These are phyloP conservation scores for Tipula confusa DNA, from an alignment of 2,888 invertebrate genomes.

Conservation along the genomic window DNA sequence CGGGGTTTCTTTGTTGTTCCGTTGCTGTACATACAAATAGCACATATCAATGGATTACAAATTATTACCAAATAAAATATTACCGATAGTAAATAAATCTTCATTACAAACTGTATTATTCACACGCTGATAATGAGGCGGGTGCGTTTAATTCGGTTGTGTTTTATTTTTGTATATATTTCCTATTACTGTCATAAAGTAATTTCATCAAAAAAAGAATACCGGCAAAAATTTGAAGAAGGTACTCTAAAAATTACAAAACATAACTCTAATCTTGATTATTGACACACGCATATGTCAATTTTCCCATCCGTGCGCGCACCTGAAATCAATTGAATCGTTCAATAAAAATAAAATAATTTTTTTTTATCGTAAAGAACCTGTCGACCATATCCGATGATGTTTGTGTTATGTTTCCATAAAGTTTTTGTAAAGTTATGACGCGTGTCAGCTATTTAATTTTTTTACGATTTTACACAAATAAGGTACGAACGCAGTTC, in stretches of 20 bases:
- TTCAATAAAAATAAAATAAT: not conserved
- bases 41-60: not conserved
- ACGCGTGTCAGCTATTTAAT: not conserved
- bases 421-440: not conserved
- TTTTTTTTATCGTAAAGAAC: not conserved
- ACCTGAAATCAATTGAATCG: constrained; percentile 9
- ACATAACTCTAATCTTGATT: not conserved
- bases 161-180: not conserved
- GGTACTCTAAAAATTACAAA: not conserved
- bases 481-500: not conserved
- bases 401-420: not conserved
- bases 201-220: not conserved
- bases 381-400: not conserved
- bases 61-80: not conserved
- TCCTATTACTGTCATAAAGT: not conserved
- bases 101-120: constrained; percentile 3
- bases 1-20: no score
- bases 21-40: no score
- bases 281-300: constrained; percentile 5
- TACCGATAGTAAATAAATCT: not conserved
- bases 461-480: not conserved
- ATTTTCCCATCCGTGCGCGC: not conserved
- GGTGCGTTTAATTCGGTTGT: not conserved
- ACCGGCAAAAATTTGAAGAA: not conserved
- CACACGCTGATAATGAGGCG: constrained; percentile 12